Conservation (phyloP, 2,797 vertebrate species). For the Gymnocypris eckloni region DNA sequence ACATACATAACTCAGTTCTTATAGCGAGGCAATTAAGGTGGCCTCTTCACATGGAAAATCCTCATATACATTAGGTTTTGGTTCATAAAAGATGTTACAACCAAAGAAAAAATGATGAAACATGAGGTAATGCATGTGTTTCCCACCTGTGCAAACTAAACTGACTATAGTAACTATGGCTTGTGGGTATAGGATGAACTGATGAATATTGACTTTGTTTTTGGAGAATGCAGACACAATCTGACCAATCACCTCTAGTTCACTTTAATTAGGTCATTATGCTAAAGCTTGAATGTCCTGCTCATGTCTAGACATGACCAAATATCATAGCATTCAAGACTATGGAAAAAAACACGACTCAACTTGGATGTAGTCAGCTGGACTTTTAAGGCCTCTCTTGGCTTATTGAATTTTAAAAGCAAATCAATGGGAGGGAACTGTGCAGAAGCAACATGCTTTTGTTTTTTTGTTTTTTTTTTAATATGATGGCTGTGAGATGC, state of each 20-base stretch:
- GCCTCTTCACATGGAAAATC: conserved; percentile 3
- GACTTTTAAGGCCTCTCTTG: conserved; percentile 17
- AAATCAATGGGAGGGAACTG: not conserved
- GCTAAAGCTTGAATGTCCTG: conserved; percentile 44
- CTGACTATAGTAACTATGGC: not conserved
- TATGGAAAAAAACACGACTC: conserved; percentile 30
- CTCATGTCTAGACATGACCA: conserved; percentile 48
- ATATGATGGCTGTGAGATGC: not conserved
- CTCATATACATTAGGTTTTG: conserved; percentile 9
- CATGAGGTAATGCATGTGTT: conserved; percentile 42
- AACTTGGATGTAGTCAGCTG: conserved; percentile 16
- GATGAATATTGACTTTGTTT: conserved; percentile 2
- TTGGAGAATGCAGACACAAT: conserved; percentile 25
- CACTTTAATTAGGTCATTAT: conserved; percentile 39
- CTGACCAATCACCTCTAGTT: conserved; percentile 21
- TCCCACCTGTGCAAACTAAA: conserved; percentile 43
- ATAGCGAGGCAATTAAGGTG: not conserved
- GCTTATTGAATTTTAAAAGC: conserved; percentile 1
- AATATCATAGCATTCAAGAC: conserved; percentile 21
- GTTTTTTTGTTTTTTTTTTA: not conserved
- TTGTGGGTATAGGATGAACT: conserved; percentile 26
- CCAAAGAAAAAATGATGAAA: conserved; percentile 24
- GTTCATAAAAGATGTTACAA: conserved; percentile 32
- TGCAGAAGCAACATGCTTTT: not conserved
- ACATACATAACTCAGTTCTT: not conserved